Conservation (phyloP, 2,113 vertebrate species). For the Pantherophis guttatus region DNA sequence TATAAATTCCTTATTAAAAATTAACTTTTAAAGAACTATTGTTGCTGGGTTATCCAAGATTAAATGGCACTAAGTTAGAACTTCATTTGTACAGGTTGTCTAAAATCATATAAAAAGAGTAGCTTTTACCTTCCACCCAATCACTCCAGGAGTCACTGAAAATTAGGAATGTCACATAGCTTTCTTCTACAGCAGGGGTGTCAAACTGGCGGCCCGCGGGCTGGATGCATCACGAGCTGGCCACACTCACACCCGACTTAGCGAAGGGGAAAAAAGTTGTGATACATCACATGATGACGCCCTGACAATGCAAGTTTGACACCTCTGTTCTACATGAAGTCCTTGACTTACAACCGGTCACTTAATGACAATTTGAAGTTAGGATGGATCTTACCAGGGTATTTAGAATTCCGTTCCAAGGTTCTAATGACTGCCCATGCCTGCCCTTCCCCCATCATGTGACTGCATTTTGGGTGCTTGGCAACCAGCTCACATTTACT, state of each 20-base stretch:
- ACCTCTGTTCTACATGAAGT: not conserved
- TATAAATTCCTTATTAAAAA: not conserved
- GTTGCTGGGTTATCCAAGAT: not conserved
- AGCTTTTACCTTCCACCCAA: not conserved
- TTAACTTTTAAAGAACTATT: not conserved
- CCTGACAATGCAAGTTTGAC: too few species aligned
- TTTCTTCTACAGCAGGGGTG: not conserved
- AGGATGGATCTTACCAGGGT: not conserved
- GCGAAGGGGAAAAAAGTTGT: too few species aligned
- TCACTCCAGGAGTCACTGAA: not conserved
- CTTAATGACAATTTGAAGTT: not conserved
- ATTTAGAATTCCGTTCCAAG: not conserved
- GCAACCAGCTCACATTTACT: not conserved
- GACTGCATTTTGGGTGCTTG: not conserved
- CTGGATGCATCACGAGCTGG: too few species aligned
- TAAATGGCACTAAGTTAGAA: not conserved
- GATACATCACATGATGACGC: accelerated
- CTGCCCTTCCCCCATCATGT: not conserved
- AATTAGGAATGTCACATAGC: not conserved
- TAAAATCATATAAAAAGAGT: not conserved
- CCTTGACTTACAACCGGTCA: not conserved
- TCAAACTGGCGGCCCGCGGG: too few species aligned
- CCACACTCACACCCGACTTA: too few species aligned
- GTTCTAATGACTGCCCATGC: not conserved
- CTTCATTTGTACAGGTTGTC: not conserved